Conservation (phyloP, 2,797 vertebrate genomes). For the Sebastes glaucus region DNA sequence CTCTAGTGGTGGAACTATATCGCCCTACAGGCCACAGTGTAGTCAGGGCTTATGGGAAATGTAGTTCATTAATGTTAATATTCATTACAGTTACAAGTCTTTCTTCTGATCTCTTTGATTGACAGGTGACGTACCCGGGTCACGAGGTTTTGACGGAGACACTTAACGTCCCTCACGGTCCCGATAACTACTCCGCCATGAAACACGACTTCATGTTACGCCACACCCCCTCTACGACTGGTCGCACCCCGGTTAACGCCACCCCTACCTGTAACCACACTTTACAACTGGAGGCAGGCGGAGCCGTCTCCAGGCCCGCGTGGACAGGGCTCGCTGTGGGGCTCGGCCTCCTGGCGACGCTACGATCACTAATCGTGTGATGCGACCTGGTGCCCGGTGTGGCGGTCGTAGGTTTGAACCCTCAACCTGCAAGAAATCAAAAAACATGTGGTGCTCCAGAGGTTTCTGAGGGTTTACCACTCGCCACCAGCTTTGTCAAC, state of each 20-base stretch:
- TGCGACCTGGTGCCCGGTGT: neutral
- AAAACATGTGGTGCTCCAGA: neutral
- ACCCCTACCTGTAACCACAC: conserved; percentile 23
- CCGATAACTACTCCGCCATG: conserved; percentile 81
- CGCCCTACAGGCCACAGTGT: too few relatives aligned
- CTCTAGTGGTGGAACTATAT: neutral
- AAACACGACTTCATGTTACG: conserved; percentile 82
- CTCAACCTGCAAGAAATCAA: neutral
- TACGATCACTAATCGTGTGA: conserved; percentile 28
- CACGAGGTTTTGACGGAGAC: conserved; percentile 77
- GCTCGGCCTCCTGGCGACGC: neutral
- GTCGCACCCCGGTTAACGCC: neutral
- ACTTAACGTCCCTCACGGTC: conserved; percentile 75
- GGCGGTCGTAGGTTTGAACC: neutral
- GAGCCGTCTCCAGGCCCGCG: neutral
- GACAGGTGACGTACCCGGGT: conserved; percentile 86
- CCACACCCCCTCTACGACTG: neutral
- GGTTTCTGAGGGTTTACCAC: neutral
- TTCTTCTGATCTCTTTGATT: conserved; percentile 14
- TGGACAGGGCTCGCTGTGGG: neutral
- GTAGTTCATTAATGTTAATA: neutral
- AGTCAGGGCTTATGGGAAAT: rapidly evolving
- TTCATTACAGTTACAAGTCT: neutral
- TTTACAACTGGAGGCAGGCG: neutral
- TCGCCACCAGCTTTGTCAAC: neutral